A percentile compares a stretch with the other conserved stretches of the same genome.
These are phyloP conservation scores for Orthosia gothica DNA, from an alignment of 2,888 invertebrate genomes.

Conservation along the genomic window DNA sequence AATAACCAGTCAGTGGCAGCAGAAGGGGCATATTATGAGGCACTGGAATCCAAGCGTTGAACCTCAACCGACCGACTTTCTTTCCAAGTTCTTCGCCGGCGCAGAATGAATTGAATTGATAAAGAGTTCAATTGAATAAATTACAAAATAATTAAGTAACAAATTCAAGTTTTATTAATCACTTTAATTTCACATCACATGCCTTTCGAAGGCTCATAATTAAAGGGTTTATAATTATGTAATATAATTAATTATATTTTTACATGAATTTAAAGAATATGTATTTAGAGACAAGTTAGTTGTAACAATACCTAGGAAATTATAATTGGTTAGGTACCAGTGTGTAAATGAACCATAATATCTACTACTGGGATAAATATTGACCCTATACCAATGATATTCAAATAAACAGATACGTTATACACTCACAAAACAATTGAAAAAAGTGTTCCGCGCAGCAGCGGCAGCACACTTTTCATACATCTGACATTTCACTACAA, in stretches of 20 bases:
- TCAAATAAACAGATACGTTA: no score
- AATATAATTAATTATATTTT: not conserved
- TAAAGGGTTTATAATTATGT: not conserved
- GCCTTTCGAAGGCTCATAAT: conserved; percentile 75
- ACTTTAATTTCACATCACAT: conserved; percentile 85
- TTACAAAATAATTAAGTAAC: conserved; percentile 67
- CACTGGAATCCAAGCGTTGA: conserved; percentile 96
- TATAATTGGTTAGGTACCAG: not conserved
- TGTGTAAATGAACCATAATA: no score
- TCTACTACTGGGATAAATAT: no score
- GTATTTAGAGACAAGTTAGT: not conserved
- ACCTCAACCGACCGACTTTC: conserved; percentile 96
- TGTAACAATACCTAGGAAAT: not conserved
- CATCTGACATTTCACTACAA: no score
- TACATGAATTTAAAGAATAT: not conserved
- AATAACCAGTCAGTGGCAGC: conserved; percentile 96
- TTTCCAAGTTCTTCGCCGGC: conserved; percentile 96
- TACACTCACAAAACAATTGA: no score
- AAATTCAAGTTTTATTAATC: conserved; percentile 84
- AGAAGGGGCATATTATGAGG: conserved; percentile 96
- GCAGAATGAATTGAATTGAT: conserved; percentile 25
- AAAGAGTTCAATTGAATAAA: not conserved
- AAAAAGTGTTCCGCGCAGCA: no score
- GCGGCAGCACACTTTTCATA: no score
- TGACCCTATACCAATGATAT: no score